Evolutionary conservation across 1,140 invertebrate species (phyloP).

Genomic region (Pinna nobilis): DNA sequence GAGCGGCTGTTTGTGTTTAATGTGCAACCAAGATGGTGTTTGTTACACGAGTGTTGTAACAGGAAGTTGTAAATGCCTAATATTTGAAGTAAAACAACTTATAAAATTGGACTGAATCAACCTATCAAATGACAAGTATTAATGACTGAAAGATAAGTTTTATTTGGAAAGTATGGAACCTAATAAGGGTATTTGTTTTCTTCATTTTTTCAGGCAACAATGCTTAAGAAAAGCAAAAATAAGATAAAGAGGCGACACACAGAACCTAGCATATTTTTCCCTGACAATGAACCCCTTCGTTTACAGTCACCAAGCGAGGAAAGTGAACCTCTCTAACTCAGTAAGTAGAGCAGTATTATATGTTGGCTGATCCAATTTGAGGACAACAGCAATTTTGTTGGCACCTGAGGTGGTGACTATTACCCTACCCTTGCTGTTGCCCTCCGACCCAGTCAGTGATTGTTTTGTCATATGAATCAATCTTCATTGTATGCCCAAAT

Average conservation of each 20-base stretch:
- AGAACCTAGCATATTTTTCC: constrained; percentile 76
- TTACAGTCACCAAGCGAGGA: constrained; percentile 70
- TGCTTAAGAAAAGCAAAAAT: constrained; percentile 89
- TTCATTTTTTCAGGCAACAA: constrained; percentile 73
- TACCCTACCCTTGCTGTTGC: no score
- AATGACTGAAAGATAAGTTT: not conserved
- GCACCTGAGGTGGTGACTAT: no score
- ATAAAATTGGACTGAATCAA: no score
- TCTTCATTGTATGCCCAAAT: no score
- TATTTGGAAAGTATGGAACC: not conserved
- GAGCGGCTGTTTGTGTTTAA: not conserved
- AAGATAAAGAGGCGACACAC: constrained; percentile 95
- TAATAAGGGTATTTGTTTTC: not conserved
- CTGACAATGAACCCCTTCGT: constrained; percentile 68
- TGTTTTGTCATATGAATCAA: no score
- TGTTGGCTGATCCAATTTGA: no score
- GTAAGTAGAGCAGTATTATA: constrained; percentile 45
- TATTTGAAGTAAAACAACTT: not conserved
- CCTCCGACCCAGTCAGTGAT: no score
- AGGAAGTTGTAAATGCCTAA: not conserved
- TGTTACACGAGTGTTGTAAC: no score
- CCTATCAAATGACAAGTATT: not conserved
- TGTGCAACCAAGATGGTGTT: no score
- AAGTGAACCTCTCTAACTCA: constrained; percentile 71
- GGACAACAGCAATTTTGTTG: no score